Conservation (phyloP, 2,113 vertebrate species). For the Halcyon senegalensis region DNA sequence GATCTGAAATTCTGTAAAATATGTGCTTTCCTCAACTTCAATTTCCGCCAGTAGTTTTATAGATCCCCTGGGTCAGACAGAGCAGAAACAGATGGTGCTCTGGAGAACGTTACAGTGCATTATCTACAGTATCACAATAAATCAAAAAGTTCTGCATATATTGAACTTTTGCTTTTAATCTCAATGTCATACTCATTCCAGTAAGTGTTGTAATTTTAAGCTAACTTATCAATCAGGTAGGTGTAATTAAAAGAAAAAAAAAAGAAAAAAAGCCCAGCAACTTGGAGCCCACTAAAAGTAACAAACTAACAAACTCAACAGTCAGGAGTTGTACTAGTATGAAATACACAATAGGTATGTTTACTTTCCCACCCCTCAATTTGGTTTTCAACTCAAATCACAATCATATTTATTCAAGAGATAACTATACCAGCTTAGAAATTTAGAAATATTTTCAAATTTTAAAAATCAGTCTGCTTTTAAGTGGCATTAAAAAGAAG, state of each 20-base stretch:
- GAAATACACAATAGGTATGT: constrained; percentile 26
- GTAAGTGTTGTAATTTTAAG: constrained; percentile 24
- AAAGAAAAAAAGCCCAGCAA: background rate
- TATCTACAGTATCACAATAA: constrained; percentile 18
- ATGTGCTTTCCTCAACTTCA: constrained; percentile 71
- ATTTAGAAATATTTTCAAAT: background rate
- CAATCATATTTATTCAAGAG: constrained; percentile 23
- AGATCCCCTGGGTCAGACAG: constrained; percentile 58
- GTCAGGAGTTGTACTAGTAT: background rate
- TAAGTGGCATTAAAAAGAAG: background rate
- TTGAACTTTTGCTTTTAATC: constrained; percentile 51
- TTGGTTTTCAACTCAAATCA: constrained; percentile 25
- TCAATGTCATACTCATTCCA: constrained; percentile 11
- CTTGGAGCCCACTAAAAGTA: background rate
- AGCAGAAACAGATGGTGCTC: constrained; percentile 73
- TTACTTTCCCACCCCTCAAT: background rate
- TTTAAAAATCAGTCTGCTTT: background rate
- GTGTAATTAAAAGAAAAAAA: background rate
- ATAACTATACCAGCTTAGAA: background rate
- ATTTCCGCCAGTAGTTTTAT: constrained; percentile 76
- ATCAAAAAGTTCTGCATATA: constrained; percentile 6
- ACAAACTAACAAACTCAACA: background rate
- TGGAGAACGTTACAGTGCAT: constrained; percentile 14
- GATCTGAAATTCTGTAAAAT: constrained; percentile 71
- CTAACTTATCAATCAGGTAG: constrained; percentile 1